Conservation (phyloP, 1,140 invertebrate genomes). For the Meloidogyne hapla region DNA sequence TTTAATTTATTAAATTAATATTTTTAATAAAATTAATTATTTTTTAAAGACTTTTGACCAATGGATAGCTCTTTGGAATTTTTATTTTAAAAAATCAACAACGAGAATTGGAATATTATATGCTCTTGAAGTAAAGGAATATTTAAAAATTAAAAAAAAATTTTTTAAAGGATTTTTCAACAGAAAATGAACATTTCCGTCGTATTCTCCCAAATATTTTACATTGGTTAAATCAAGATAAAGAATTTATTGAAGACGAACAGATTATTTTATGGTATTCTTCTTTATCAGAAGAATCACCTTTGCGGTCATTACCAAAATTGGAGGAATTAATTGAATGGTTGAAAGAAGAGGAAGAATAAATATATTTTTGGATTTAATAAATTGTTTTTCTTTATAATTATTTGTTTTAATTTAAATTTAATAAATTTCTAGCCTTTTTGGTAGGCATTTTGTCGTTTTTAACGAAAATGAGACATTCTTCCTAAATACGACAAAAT, state of each 20-base stretch:
- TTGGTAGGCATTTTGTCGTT: no score
- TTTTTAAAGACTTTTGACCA: conserved; percentile 20
- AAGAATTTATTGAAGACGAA: conserved; percentile 18
- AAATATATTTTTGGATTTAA: neutral
- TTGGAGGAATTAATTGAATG: conserved; percentile 6
- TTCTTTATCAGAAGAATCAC: neutral
- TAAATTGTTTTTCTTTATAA: neutral
- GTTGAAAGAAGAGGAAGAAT: neutral
- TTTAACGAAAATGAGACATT: no score
- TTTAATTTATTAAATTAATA: neutral
- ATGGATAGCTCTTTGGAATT: conserved; percentile 27
- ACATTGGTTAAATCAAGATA: conserved; percentile 22
- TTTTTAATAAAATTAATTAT: conserved; percentile 7
- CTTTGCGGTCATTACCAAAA: neutral
- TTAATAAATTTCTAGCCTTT: no score
- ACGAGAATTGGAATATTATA: conserved; percentile 17
- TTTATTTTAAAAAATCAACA: conserved; percentile 24
- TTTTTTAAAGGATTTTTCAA: conserved; percentile 18
- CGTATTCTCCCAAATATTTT: conserved; percentile 29
- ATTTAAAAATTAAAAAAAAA: neutral
- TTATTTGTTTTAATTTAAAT: neutral
- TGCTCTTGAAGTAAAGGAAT: conserved; percentile 34
- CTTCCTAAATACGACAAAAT: no score
- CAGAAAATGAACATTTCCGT: conserved; percentile 18
- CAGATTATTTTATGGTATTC: conserved; percentile 30